A percentile compares a stretch with the other conserved stretches of the same genome.
Evolutionary conservation across 2,797 vertebrate genomes (phyloP).

Genomic region (Eulemur coronatus): DNA sequence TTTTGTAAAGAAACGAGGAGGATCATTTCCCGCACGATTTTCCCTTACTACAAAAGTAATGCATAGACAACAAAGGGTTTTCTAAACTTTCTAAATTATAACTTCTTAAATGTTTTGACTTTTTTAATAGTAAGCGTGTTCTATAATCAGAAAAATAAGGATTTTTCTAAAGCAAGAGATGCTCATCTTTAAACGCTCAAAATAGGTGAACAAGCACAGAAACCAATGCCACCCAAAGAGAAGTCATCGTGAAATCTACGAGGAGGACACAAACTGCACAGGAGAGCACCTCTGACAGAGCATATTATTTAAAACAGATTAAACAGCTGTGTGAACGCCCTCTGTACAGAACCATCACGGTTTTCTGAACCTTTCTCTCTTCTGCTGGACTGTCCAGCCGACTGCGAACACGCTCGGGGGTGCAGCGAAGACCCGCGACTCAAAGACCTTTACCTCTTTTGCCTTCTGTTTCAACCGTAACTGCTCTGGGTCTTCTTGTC

Average conservation of each 20-base stretch:
- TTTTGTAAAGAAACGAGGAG: conserved; percentile 39
- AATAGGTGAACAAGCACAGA: not conserved
- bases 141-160: not conserved
- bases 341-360: accelerated
- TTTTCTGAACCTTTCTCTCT: not conserved
- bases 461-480: conserved; percentile 96
- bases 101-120: not conserved
- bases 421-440: accelerated
- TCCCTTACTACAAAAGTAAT: not conserved
- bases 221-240: accelerated
- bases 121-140: not conserved
- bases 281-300: not conserved
- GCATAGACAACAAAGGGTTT: not conserved
- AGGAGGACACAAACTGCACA: not conserved
- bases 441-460: conserved; percentile 90
- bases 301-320: not conserved
- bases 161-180: not conserved
- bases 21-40: accelerated
- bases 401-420: accelerated
- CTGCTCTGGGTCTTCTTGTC: conserved; percentile 97
- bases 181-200: not conserved
- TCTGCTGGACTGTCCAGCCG: accelerated
- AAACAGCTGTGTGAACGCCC: accelerated
- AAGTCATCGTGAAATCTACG: not conserved
- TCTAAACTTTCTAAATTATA: not conserved